A percentile compares a stretch with the other conserved stretches of the same genome.
phyloP scores from a whole-genome alignment of 2,888 invertebrate species.

The Caradrina clavipalpis region DNA sequence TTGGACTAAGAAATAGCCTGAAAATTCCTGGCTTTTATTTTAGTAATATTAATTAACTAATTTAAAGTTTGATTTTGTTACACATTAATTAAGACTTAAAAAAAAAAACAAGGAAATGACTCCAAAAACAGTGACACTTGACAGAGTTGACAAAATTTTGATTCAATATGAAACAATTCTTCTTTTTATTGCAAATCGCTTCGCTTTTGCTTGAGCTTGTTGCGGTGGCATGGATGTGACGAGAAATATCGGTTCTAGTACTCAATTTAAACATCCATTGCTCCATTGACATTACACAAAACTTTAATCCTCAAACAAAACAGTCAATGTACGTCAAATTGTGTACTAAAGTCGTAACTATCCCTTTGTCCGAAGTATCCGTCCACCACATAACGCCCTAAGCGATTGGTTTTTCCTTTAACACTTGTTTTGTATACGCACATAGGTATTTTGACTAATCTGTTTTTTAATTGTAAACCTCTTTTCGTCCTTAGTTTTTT shows the following conservation, averaged over 20 bases:
- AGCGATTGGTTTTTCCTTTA: conserved; percentile 88
- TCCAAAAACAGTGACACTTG: conserved; percentile 75
- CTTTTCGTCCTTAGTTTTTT: conserved; percentile 61
- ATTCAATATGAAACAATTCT: conserved; percentile 61
- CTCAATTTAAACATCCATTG: conserved; percentile 52
- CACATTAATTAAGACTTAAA: neutral
- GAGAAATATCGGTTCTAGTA: conserved; percentile 40
- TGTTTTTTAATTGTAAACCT: conserved; percentile 70
- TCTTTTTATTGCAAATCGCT: conserved; percentile 79
- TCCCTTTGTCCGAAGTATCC: conserved; percentile 54
- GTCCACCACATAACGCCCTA: conserved; percentile 82
- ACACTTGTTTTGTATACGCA: conserved; percentile 89
- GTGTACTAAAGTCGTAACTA: conserved; percentile 40
- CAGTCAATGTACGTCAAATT: conserved; percentile 31
- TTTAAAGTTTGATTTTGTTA: neutral
- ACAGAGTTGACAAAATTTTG: conserved; percentile 42
- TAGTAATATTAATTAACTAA: neutral
- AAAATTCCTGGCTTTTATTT: conserved; percentile 19
- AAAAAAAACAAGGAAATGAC: conserved; percentile 18
- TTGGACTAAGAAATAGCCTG: neutral
- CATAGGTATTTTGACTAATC: conserved; percentile 86
- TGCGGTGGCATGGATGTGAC: conserved; percentile 82
- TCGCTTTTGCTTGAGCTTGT: conserved; percentile 89
- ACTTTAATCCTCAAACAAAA: neutral
- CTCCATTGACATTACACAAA: neutral